Evolutionary conservation across 2,888 invertebrate species (phyloP).

Genomic region (Eubasilissa splendida): DNA sequence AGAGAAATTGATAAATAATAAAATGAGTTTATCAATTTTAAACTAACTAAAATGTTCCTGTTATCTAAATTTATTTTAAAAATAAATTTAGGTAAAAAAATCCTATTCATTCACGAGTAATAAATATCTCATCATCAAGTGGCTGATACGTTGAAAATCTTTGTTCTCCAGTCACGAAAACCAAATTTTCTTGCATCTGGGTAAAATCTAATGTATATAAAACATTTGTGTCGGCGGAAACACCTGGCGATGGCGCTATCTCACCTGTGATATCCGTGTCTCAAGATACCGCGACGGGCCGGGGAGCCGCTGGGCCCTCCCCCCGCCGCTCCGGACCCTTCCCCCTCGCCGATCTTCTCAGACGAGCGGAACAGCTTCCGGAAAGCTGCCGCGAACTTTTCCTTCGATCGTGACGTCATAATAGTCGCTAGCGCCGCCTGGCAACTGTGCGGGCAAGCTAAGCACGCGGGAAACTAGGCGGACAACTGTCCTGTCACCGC

Average conservation of each 20-base stretch:
- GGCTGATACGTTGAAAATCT: too few relatives aligned
- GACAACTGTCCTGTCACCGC: constrained; percentile 1
- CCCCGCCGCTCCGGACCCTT: constrained; percentile 67
- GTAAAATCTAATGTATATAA: too few relatives aligned
- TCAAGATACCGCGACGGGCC: constrained; percentile 70
- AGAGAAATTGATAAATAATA: too few relatives aligned
- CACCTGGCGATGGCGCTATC: not conserved
- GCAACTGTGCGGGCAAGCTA: constrained; percentile 42
- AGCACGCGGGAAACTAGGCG: constrained; percentile 28
- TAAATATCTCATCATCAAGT: too few relatives aligned
- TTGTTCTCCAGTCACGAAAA: too few relatives aligned
- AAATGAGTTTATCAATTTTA: too few relatives aligned
- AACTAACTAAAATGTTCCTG: too few relatives aligned
- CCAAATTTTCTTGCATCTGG: too few relatives aligned
- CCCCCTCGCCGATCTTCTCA: constrained; percentile 79
- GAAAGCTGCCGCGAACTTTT: constrained; percentile 86
- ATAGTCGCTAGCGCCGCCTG: constrained; percentile 60
- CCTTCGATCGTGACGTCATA: constrained; percentile 86
- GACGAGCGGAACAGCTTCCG: constrained; percentile 84
- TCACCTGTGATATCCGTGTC: constrained; percentile 67
- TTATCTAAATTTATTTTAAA: too few relatives aligned
- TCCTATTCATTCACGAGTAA: too few relatives aligned
- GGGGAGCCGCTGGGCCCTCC: constrained; percentile 76
- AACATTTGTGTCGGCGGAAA: too few relatives aligned
- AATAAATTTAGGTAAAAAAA: too few relatives aligned